A percentile compares a stretch with the other conserved stretches of the same genome.
phyloP scores from a whole-genome alignment of 92 coral and sea anemone species.

The Epizoanthus illoricatus region DNA sequence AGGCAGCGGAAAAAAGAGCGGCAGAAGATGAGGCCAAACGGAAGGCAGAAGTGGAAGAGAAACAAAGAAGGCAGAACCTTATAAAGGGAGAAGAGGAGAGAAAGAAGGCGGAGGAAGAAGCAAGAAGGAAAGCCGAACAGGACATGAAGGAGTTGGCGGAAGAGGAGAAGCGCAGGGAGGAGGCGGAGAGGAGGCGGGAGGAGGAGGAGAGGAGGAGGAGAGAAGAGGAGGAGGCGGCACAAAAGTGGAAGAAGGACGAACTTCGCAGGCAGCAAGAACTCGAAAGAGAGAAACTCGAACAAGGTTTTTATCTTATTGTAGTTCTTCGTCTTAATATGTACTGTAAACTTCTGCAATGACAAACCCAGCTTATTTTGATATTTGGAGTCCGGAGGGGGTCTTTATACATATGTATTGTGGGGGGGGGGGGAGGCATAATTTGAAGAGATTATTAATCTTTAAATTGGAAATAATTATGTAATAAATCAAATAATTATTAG shows the following conservation, averaged over 20 bases:
- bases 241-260: conserved; percentile 97
- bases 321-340: no score
- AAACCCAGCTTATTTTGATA: no score
- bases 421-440: no score
- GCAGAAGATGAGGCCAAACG: conserved; percentile 72
- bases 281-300: conserved; percentile 82
- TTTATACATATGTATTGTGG: no score
- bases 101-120: conserved; percentile 65
- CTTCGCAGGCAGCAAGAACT: conserved; percentile 76
- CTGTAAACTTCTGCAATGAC: no score
- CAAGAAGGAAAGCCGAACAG: conserved; percentile 57
- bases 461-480: no score
- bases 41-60: conserved; percentile 73
- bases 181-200: conserved; percentile 49
- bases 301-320: conserved; percentile 53
- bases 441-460: no score
- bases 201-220: conserved; percentile 73
- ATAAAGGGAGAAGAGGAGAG: conserved; percentile 55
- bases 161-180: conserved; percentile 60
- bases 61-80: conserved; percentile 47
- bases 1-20: conserved; percentile 57
- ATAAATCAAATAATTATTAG: no score
- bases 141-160: conserved; percentile 62
- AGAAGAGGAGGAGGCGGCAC: conserved; percentile 89
- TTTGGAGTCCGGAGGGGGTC: no score